Evolutionary conservation across 2,888 invertebrate genomes (phyloP).

Genomic region (Crossocerus cetratus): DNA sequence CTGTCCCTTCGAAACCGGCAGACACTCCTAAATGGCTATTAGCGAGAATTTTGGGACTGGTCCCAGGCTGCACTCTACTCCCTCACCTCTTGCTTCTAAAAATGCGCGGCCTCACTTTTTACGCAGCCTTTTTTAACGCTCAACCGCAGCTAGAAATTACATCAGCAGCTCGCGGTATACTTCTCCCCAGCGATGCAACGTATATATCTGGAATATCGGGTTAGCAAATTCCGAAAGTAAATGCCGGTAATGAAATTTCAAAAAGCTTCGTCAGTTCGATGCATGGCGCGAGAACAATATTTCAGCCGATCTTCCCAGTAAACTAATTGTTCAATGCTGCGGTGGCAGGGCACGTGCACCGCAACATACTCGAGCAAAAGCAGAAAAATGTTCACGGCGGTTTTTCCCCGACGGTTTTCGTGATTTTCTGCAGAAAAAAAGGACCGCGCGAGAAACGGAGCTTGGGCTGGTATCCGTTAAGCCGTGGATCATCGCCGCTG

Average conservation of each 20-base stretch:
- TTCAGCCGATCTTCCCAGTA: not conserved
- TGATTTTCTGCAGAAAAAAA: not conserved
- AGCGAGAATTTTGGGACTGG: constrained; percentile 58
- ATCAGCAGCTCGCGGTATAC: no score
- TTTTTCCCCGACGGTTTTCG: not conserved
- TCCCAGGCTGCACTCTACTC: no score
- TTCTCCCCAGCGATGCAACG: no score
- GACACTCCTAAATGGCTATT: constrained; percentile 64
- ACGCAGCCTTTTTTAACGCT: no score
- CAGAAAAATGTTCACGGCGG: not conserved
- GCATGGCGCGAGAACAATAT: not conserved
- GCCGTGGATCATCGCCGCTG: constrained; percentile 54
- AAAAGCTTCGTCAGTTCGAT: not conserved
- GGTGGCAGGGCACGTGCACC: not conserved
- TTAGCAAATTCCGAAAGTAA: no score
- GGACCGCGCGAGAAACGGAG: constrained; percentile 6
- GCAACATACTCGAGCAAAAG: not conserved
- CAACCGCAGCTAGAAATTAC: no score
- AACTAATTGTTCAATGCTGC: not conserved
- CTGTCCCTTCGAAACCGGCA: constrained; percentile 52
- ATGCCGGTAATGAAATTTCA: not conserved
- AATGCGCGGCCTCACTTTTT: no score
- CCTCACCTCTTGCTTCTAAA: no score
- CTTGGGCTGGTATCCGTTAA: constrained; percentile 51
- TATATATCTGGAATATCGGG: no score